Evolutionary conservation across 1,140 invertebrate genomes (phyloP), one percentile per base, ranked within the genome.

Genomic region (Helicoverpa zea): DNA sequence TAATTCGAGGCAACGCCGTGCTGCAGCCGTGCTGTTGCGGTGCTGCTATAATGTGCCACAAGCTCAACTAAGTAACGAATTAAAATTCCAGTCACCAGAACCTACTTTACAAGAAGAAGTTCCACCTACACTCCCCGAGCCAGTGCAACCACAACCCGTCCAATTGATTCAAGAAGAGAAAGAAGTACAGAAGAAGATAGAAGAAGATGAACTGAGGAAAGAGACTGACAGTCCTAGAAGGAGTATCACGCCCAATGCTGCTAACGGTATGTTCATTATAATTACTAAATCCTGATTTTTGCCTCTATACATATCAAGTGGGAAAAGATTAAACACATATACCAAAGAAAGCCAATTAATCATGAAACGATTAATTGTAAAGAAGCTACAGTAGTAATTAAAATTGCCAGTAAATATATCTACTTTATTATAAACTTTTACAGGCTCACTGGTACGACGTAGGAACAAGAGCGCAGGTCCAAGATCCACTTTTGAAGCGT

Each of bases 401-500:
- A 23, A 23, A 23, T 23, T 23, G 0, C 23, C 23, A 23, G 23
- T 23, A 23, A 23, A 23, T 23, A 23, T 23, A 23, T 23, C 23
- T 23, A 23, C n/a, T n/a, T n/a, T n/a, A 23, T 1, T 23, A 23
- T 23, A 23, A 23, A 66, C 10, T 16, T 49, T 61, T 86, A 68
- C 82, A 86, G 89, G 89, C 82, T 90, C 91, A 51, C 81, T 96
- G n/a, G 90, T 97, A 47, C 95, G 97, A 83, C 94, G 97, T 70
- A 96, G 97, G 88, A 97, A 97, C 70, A 97, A 97, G 92, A 97
- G 97, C 30, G 97, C 97, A 1, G 96, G 96, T 14, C 96, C 96
- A 16, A 96, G 97, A 77, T 97, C 96, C n/a, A 98, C 97, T 10
- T 98, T 97, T 87, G 97, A 98, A 91, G 97, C 97, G 56, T 98